Evolutionary conservation across 1,140 invertebrate species (phyloP).

Genomic region (Oncopodura yosiiana): DNA sequence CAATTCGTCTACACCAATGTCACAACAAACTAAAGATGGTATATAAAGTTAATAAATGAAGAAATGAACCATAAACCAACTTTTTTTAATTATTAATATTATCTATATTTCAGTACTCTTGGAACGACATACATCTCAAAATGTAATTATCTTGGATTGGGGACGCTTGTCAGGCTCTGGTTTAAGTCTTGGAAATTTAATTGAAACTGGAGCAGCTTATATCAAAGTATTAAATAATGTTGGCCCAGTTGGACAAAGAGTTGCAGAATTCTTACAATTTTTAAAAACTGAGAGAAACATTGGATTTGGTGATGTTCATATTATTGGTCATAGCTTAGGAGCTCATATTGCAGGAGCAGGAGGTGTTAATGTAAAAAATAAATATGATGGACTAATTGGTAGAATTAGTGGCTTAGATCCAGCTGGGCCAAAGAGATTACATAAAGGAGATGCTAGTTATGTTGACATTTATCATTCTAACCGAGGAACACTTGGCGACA

Average conservation of each 20-base stretch:
- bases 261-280: constrained; percentile 20
- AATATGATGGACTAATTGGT: neutral
- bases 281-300: neutral
- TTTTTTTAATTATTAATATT: neutral
- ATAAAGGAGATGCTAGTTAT: constrained; percentile 10
- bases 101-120: neutral
- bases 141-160: constrained; percentile 21
- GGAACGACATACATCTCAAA: neutral
- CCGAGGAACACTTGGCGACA: constrained; percentile 19
- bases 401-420: constrained; percentile 16
- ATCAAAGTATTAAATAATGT: constrained; percentile 8
- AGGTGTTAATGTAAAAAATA: neutral
- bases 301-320: constrained; percentile 8
- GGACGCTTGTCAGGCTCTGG: constrained; percentile 12
- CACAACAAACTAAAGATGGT: neutral
- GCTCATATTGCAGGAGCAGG: constrained; percentile 24
- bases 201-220: neutral
- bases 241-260: constrained; percentile 1
- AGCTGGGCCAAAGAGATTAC: constrained; percentile 14
- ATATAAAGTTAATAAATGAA: neutral
- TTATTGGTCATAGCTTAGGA: constrained; percentile 16
- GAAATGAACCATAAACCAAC: neutral
- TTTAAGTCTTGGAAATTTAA: neutral
- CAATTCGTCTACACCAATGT: constrained; percentile 14
- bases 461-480: constrained; percentile 25